Percentiles rank a stretch among this genome's conserved stretches.
Evolutionary conservation across 2,888 invertebrate genomes (phyloP).

Genomic region (Brenthis ino): DNA sequence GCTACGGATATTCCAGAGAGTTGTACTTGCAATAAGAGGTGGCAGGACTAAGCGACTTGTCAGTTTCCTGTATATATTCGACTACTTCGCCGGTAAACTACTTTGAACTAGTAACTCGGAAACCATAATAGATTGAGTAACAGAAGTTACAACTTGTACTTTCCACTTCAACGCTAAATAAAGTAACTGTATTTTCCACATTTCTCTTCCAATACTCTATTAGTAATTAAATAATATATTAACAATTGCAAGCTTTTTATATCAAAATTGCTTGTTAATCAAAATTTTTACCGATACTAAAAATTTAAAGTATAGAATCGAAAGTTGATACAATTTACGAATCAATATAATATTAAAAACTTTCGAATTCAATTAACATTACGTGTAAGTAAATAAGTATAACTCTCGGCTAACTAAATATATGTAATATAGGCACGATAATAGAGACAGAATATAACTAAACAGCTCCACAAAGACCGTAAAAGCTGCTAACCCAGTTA

Average conservation of each 20-base stretch:
- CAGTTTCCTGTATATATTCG: conserved; percentile 14
- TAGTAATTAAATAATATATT: too few relatives aligned
- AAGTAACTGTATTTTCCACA: too few relatives aligned
- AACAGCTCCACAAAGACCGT: conserved; percentile 35
- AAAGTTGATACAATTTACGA: too few relatives aligned
- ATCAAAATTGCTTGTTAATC: too few relatives aligned
- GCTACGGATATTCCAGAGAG: conserved; percentile 5
- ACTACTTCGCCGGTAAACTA: conserved; percentile 26
- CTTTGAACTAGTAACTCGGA: conserved; percentile 17
- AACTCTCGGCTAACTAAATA: not conserved
- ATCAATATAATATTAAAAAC: too few relatives aligned
- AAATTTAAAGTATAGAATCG: too few relatives aligned
- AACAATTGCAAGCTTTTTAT: too few relatives aligned
- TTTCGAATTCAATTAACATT: too few relatives aligned
- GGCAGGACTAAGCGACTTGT: conserved; percentile 21
- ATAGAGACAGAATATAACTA: conserved; percentile 31
- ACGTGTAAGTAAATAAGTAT: not conserved
- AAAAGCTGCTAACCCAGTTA: conserved; percentile 40
- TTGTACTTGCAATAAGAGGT: conserved; percentile 12
- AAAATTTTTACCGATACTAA: too few relatives aligned
- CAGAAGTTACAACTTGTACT: conserved; percentile 6
- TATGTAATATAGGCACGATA: conserved; percentile 14
- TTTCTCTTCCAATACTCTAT: too few relatives aligned
- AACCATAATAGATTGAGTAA: conserved; percentile 7
- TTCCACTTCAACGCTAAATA: conserved; percentile 3